Evolutionary conservation across 2,113 vertebrate species (phyloP).

Genomic region (Cyanistes caeruleus): DNA sequence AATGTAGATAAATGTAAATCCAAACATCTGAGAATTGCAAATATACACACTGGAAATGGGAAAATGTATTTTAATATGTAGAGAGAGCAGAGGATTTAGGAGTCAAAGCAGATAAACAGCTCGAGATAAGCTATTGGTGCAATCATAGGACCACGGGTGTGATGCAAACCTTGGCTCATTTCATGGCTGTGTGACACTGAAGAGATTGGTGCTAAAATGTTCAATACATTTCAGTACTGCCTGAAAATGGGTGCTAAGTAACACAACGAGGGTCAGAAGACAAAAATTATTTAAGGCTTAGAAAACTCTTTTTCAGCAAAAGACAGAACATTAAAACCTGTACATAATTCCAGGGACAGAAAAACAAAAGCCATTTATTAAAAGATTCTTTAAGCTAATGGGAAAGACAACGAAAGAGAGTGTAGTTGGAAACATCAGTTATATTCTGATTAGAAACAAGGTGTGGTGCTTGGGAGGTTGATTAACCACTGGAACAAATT

Average conservation of each 20-base stretch:
- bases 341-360: not conserved
- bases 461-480: not conserved
- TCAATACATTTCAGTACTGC: not conserved
- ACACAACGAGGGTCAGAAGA: not conserved
- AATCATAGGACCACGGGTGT: not conserved
- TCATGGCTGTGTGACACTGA: not conserved
- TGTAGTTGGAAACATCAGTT: not conserved
- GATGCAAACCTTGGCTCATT: not conserved
- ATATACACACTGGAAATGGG: not conserved
- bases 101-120: not conserved
- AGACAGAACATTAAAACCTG: not conserved
- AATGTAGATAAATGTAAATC: not conserved
- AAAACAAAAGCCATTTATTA: not conserved
- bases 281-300: not conserved
- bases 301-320: not conserved
- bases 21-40: not conserved
- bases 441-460: not conserved
- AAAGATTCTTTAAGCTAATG: not conserved
- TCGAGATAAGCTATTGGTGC: not conserved
- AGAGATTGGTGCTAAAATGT: not conserved
- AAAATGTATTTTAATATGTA: not conserved
- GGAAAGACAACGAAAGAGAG: not conserved
- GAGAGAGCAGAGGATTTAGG: not conserved
- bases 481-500: conserved; percentile 28
- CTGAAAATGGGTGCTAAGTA: not conserved